Base-by-base conservation (phyloP, 2,888 invertebrate genomes). In the Sericinus montela region DNA sequence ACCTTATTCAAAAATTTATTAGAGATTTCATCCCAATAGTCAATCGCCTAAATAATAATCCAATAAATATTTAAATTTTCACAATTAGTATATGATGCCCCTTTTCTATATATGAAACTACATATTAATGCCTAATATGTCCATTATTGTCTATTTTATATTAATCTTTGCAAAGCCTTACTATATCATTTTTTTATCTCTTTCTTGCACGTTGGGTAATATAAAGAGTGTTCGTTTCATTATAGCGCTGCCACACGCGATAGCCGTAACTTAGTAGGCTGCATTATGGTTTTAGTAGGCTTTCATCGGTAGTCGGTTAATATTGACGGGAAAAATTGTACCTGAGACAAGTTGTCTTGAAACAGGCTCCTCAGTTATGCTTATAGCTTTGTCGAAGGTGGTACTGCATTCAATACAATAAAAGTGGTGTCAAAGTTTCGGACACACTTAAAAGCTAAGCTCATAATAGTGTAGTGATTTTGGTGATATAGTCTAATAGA, bases 321-420 rank as follows among this genome's bases (percentile, higher is more conserved):
- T 64, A 69, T 48, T 56, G 56, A 73, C 76, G 75, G 81, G 78
- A 79, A 83, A n/a, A 83, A 79, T 74, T 64, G 64, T 83, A 83
- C 81, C 83, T 80, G 79, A 63, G 76, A 66, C 68, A 59, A 69
- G 63, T 64, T 70, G 73, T 64, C 70, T 70, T 29, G 46, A 45
- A 44, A 39, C 47, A 50, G 36, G 40, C 49, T 59, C 57, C 59
- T 76, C 72, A 84, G 85, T 86, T 65, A 73, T 77, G 72, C 69
- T 65, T 70, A 74, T 72, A 75, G 65, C 69, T 69, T 57, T 56
- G 72, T 56, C 58, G 55, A 60, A 65, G 57, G 52, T 61, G 67
- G 72, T 65, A 61, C 52, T 51, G 52, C 44, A 37, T 39, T 36
- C 48, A 32, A 43, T 49, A 50, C 44, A 16, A 34, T 3, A 35